Evolutionary conservation across 2,113 vertebrate genomes (phyloP).

Genomic region (Hypomesus transpacificus): DNA sequence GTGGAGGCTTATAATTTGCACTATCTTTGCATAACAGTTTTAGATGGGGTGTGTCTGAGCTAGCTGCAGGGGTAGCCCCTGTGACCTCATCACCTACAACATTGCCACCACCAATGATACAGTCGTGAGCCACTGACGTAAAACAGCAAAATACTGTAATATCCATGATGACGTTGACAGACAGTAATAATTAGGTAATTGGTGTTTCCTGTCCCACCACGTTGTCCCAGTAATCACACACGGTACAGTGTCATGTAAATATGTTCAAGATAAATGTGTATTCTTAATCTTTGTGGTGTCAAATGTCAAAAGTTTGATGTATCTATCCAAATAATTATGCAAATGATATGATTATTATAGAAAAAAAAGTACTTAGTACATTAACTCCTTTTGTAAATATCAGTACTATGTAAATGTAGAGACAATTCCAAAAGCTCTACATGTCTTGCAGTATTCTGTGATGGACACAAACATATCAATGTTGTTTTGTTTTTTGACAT

Average conservation of each 20-base stretch:
- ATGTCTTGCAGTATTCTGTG: conserved; percentile 51
- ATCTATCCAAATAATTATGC: conserved; percentile 64
- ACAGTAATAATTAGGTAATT: no score
- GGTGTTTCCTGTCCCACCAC: background rate
- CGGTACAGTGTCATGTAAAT: conserved; percentile 53
- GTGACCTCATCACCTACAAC: background rate
- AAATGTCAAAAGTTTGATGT: conserved; percentile 32
- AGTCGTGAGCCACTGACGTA: conserved; percentile 1
- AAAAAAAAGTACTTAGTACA: conserved; percentile 50
- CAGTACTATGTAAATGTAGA: conserved; percentile 45
- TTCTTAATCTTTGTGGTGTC: conserved; percentile 37
- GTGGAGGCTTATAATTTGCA: background rate
- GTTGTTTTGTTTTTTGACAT: conserved; percentile 48
- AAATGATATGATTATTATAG: conserved; percentile 62
- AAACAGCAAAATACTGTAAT: background rate
- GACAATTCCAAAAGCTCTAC: conserved; percentile 35
- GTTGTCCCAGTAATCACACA: conserved; percentile 15
- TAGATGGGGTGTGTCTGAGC: no score
- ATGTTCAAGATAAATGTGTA: conserved; percentile 34
- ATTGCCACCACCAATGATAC: background rate
- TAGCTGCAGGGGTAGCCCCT: background rate
- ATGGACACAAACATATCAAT: conserved; percentile 64
- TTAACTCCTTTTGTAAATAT: conserved; percentile 53
- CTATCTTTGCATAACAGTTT: background rate
- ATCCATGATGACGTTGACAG: background rate